Evolutionary conservation across 1,140 invertebrate genomes (phyloP).

Genomic region (Monochamus saltuarius): DNA sequence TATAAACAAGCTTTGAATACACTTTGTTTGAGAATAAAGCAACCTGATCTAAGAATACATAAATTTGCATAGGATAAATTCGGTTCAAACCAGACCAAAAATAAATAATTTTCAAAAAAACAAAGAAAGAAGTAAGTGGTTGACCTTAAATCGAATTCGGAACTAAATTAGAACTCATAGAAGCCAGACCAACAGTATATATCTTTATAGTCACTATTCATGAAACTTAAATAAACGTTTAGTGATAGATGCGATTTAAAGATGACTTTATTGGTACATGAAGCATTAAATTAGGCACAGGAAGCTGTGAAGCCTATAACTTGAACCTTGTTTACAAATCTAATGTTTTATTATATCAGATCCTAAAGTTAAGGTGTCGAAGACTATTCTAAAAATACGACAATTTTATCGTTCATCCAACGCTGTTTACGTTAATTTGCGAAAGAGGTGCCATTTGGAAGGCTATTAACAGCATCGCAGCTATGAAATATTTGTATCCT

Average conservation of each 20-base stretch:
- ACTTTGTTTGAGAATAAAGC: no score
- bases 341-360: slow-evolving; percentile 27
- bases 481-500: slow-evolving; percentile 3
- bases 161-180: slow-evolving; percentile 8
- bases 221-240: slow-evolving; percentile 25
- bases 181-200: slow-evolving; percentile 21
- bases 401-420: slow-evolving; percentile 19
- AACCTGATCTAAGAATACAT: no score
- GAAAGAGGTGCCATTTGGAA: background rate
- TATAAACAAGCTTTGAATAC: no score
- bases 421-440: slow-evolving; percentile 24
- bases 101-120: no score
- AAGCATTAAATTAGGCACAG: slow-evolving; percentile 24
- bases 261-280: slow-evolving; percentile 25
- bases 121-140: no score
- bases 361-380: slow-evolving; percentile 25
- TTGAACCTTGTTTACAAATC: slow-evolving; percentile 20
- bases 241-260: slow-evolving; percentile 27
- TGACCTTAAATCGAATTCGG: no score
- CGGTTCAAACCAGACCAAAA: no score
- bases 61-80: no score
- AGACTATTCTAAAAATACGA: slow-evolving; percentile 21
- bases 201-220: slow-evolving; percentile 17
- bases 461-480: slow-evolving; percentile 7
- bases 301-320: slow-evolving; percentile 18